These are phyloP conservation scores for Rhyzopertha dominica DNA, from an alignment of 1,140 invertebrate species.

Conservation along the genomic window DNA sequence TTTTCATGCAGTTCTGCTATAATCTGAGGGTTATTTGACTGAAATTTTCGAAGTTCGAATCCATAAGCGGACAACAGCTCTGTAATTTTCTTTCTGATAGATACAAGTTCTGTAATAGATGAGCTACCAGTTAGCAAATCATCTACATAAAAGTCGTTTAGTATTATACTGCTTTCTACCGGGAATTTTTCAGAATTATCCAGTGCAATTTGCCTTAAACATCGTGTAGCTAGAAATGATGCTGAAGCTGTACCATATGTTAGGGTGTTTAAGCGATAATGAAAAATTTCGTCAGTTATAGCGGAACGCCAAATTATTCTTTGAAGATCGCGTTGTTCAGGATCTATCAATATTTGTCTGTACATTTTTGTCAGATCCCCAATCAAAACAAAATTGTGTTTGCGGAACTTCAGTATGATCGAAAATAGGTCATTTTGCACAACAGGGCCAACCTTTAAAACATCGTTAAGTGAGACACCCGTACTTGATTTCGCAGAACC, in stretches of 20 bases:
- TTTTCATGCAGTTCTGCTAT: constrained; percentile 16
- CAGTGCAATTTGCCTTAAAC: constrained; percentile 33
- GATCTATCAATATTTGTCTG: constrained; percentile 33
- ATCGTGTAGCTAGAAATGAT: constrained; percentile 37
- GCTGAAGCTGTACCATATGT: constrained; percentile 39
- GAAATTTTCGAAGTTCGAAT: constrained; percentile 32
- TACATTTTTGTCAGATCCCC: constrained; percentile 47
- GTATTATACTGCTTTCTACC: constrained; percentile 27
- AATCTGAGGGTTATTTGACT: constrained; percentile 21
- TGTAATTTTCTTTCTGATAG: constrained; percentile 13
- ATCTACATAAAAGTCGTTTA: constrained; percentile 47
- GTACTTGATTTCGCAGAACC: constrained; percentile 5
- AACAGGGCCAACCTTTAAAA: constrained; percentile 29
- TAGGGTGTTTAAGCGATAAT: constrained; percentile 31
- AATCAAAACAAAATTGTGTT: constrained; percentile 30
- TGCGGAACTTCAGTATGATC: constrained; percentile 35
- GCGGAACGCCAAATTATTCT: constrained; percentile 39
- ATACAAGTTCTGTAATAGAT: constrained; percentile 18
- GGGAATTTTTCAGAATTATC: constrained; percentile 27
- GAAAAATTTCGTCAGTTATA: constrained; percentile 17
- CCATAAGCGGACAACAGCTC: constrained; percentile 23
- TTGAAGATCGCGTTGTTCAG: constrained; percentile 36
- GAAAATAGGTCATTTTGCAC: constrained; percentile 35
- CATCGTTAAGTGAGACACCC: constrained; percentile 33
- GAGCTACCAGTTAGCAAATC: constrained; percentile 44